phyloP scores from a whole-genome alignment of 2,113 vertebrate genomes.

The Ictalurus punctatus region DNA sequence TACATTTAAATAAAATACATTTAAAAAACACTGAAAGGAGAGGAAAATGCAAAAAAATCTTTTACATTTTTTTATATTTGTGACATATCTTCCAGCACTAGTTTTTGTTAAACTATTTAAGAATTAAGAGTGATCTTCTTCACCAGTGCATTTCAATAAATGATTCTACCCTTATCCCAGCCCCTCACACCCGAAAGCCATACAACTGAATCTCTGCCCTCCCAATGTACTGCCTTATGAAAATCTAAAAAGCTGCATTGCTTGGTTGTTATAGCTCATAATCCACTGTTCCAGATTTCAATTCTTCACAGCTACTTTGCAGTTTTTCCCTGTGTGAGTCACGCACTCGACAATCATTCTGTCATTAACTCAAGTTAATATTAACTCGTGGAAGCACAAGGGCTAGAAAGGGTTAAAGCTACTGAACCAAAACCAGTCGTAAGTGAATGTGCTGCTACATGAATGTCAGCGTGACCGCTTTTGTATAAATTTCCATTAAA shows the following conservation, averaged over 20 bases:
- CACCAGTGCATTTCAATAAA: background rate
- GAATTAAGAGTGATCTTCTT: background rate
- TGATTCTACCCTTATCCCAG: background rate
- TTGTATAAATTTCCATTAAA: constrained; percentile 2
- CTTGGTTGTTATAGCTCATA: background rate
- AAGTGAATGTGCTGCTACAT: background rate
- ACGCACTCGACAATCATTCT: background rate
- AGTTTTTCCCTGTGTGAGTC: background rate
- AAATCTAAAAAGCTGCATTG: background rate
- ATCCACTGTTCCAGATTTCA: background rate
- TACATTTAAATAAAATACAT: no score
- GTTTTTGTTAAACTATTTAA: background rate
- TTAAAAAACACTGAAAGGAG: background rate
- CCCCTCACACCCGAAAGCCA: background rate
- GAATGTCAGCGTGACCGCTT: background rate
- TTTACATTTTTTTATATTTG: no score
- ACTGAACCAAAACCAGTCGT: constrained; percentile 10
- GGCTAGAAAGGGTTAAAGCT: background rate
- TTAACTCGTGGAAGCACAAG: background rate
- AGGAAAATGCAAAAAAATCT: background rate
- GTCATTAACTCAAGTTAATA: constrained; percentile 28
- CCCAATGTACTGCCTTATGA: background rate
- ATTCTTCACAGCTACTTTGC: background rate
- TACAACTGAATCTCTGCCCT: no score
- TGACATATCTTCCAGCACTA: background rate